A percentile compares a stretch with the other conserved stretches of the same genome.
Evolutionary conservation across 2,797 vertebrate genomes (phyloP).

Genomic region (Chaenodraco wilsoni): DNA sequence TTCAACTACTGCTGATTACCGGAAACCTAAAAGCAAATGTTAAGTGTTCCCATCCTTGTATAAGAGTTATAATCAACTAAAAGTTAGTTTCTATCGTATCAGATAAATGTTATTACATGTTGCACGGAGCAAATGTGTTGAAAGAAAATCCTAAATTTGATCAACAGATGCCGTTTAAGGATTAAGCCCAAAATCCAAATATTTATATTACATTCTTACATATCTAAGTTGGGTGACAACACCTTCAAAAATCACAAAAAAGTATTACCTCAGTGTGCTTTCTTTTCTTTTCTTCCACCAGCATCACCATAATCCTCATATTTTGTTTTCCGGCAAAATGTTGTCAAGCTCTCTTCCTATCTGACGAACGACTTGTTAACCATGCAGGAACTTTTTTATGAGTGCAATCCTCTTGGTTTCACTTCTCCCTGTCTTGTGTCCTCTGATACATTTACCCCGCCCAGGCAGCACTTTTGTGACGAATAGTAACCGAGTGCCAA

Average conservation of each 20-base stretch:
- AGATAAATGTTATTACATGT: neutral
- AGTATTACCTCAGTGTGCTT: conserved; percentile 74
- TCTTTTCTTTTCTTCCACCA: conserved; percentile 76
- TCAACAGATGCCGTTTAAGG: neutral
- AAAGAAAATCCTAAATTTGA: neutral
- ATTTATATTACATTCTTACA: neutral
- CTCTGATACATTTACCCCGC: conserved; percentile 57
- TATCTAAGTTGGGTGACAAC: neutral
- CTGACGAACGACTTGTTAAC: conserved; percentile 11
- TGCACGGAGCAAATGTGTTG: neutral
- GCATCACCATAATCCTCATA: conserved; percentile 80
- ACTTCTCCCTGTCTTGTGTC: conserved; percentile 47
- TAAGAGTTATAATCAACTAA: conserved; percentile 15
- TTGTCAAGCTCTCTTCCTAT: conserved; percentile 7
- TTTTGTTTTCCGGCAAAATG: conserved; percentile 43
- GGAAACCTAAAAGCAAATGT: conserved; percentile 9
- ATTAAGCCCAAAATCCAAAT: neutral
- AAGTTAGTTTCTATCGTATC: neutral
- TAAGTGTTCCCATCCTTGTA: conserved; percentile 13
- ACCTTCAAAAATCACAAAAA: conserved; percentile 13
- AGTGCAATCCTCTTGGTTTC: conserved; percentile 40
- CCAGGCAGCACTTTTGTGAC: conserved; percentile 72
- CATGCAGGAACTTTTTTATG: conserved; percentile 27
- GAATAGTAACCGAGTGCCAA: conserved; percentile 76
- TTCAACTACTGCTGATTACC: neutral